Percentiles rank a stretch among this genome's conserved stretches.
These are phyloP conservation scores for Cantharis nigra DNA, from an alignment of 2,888 invertebrate genomes.

Conservation along the genomic window DNA sequence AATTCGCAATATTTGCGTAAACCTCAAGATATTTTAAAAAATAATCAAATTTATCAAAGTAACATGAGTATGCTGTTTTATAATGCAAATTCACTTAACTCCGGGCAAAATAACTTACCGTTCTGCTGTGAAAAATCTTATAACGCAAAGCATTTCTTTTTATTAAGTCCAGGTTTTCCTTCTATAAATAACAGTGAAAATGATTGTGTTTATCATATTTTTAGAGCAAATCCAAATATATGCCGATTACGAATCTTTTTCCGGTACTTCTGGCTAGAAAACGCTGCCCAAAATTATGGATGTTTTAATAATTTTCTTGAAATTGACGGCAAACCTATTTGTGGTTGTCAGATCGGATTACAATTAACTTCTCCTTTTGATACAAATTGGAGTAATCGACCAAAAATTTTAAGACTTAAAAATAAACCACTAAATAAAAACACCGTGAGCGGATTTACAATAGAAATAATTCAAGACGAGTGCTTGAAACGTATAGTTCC, in stretches of 20 bases:
- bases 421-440: conserved; percentile 54
- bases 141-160: conserved; percentile 55
- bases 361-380: conserved; percentile 50
- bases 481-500: conserved; percentile 53
- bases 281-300: conserved; percentile 39
- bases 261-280: conserved; percentile 61
- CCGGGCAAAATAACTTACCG: conserved; percentile 15
- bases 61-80: background rate
- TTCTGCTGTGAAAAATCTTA: conserved; percentile 55
- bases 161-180: conserved; percentile 65
- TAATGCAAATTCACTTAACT: background rate
- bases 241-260: conserved; percentile 61
- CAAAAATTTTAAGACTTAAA: conserved; percentile 56
- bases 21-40: background rate
- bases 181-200: conserved; percentile 49
- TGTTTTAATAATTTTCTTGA: conserved; percentile 61
- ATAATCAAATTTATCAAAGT: background rate
- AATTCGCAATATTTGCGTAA: background rate
- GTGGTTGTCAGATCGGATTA: conserved; percentile 61
- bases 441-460: conserved; percentile 58
- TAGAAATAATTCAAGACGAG: conserved; percentile 62
- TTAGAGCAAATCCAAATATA: conserved; percentile 55
- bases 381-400: conserved; percentile 47
- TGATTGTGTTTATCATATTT: conserved; percentile 60
- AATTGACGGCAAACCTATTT: conserved; percentile 61